Evolutionary conservation across 1,140 invertebrate species (phyloP).

Genomic region (Zaprionus vittiger): DNA sequence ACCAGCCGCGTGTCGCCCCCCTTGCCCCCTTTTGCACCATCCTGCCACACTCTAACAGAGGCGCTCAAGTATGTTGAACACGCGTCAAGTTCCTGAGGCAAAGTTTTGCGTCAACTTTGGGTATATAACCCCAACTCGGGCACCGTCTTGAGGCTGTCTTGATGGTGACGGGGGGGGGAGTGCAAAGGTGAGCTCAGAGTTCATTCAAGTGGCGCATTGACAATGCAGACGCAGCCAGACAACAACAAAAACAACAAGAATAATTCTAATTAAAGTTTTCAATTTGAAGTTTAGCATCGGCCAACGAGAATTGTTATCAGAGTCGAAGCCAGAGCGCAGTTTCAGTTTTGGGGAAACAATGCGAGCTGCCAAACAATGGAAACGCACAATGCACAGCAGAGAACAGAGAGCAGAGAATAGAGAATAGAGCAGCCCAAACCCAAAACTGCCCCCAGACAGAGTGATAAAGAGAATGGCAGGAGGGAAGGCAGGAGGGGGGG

Average conservation of each 20-base stretch:
- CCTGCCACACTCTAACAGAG: conserved; percentile 30
- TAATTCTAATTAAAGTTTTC: conserved; percentile 83
- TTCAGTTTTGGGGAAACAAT: conserved; percentile 66
- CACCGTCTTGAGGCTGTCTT: neutral
- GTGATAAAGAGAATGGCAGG: neutral
- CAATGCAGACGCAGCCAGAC: conserved; percentile 62
- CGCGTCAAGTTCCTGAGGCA: conserved; percentile 79
- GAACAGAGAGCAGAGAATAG: neutral
- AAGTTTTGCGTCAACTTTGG: conserved; percentile 80
- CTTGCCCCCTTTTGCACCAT: neutral
- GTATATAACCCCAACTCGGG: conserved; percentile 31
- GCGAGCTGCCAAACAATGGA: conserved; percentile 66
- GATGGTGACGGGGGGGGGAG: neutral
- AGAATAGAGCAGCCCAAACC: neutral
- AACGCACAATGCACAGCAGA: conserved; percentile 42
- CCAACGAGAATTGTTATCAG: conserved; percentile 65
- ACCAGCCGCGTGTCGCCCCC: conserved; percentile 11
- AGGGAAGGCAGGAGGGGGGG: neutral
- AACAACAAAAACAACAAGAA: conserved; percentile 62
- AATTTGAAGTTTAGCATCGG: conserved; percentile 74
- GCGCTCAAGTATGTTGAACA: conserved; percentile 82
- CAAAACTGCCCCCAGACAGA: neutral
- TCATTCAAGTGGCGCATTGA: conserved; percentile 62
- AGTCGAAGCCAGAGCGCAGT: conserved; percentile 32
- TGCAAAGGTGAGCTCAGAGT: conserved; percentile 56